These are phyloP conservation scores for Ochotona curzoniae DNA, from an alignment of 2,113 vertebrate genomes.

Conservation along the genomic window DNA sequence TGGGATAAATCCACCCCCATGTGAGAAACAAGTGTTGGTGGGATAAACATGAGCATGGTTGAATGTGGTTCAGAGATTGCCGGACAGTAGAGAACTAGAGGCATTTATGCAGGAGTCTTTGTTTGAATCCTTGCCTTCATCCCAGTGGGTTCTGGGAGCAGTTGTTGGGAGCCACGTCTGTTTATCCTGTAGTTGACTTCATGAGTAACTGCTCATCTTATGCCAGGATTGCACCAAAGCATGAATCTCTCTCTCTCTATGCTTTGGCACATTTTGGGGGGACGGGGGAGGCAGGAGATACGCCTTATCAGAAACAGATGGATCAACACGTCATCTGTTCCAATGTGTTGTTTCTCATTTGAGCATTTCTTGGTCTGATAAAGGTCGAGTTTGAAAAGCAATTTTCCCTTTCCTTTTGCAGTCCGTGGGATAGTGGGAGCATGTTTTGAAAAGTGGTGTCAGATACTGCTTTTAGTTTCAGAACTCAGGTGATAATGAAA, in stretches of 20 bases:
- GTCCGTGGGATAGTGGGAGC: constrained; percentile 5
- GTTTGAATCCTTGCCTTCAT: background rate
- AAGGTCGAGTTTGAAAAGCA: constrained; percentile 43
- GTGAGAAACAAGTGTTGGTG: constrained; percentile 36
- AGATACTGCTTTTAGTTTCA: constrained; percentile 9
- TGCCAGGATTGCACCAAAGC: background rate
- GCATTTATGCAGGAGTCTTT: constrained; percentile 13
- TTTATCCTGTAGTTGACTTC: background rate
- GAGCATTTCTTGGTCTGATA: constrained; percentile 23
- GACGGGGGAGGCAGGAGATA: no score
- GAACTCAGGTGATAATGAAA: constrained; percentile 34
- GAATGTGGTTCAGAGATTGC: constrained; percentile 9
- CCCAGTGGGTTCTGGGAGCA: background rate
- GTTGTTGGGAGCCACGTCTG: background rate
- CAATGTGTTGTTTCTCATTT: constrained; percentile 20
- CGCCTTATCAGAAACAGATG: constrained; percentile 51
- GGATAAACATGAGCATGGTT: constrained; percentile 18
- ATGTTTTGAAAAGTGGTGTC: background rate
- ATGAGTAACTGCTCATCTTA: background rate
- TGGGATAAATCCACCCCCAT: constrained; percentile 12
- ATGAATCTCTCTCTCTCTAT: background rate
- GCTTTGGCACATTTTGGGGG: background rate
- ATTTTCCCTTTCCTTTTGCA: constrained; percentile 2
- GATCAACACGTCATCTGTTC: background rate
- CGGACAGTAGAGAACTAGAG: background rate